phyloP scores from a whole-genome alignment of 2,797 vertebrate genomes.

The Spizella passerina region DNA sequence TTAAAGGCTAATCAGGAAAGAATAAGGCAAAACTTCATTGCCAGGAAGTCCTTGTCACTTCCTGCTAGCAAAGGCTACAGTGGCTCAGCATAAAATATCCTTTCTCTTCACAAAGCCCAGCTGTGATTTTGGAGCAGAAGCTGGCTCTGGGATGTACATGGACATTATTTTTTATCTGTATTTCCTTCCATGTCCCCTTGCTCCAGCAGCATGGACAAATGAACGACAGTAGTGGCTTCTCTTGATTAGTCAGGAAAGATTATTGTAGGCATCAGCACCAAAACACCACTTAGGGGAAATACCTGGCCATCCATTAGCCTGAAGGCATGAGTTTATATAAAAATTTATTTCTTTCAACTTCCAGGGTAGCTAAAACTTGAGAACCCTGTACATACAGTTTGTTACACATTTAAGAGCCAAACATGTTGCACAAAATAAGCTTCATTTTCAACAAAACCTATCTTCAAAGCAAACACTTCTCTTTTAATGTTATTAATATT shows the following conservation, averaged over 20 bases:
- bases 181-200: background rate
- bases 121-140: background rate
- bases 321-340: constrained; percentile 36
- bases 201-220: background rate
- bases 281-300: background rate
- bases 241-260: constrained; percentile 20
- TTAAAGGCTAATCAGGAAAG: constrained; percentile 27
- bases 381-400: background rate
- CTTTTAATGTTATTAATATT: constrained; percentile 19
- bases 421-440: constrained; percentile 15
- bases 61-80: background rate
- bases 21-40: constrained; percentile 1
- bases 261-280: background rate
- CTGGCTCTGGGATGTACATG: background rate
- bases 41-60: constrained; percentile 20
- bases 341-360: constrained; percentile 57
- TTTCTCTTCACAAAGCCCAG: constrained; percentile 30
- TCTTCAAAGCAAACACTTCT: constrained; percentile 26
- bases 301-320: constrained; percentile 6
- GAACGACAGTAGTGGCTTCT: background rate
- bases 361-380: constrained; percentile 29
- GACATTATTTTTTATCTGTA: background rate
- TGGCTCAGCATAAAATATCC: constrained; percentile 3
- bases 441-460: constrained; percentile 38
- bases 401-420: background rate